Evolutionary conservation across 2,888 invertebrate genomes (phyloP).

Genomic region (Microplitis deprimator): DNA sequence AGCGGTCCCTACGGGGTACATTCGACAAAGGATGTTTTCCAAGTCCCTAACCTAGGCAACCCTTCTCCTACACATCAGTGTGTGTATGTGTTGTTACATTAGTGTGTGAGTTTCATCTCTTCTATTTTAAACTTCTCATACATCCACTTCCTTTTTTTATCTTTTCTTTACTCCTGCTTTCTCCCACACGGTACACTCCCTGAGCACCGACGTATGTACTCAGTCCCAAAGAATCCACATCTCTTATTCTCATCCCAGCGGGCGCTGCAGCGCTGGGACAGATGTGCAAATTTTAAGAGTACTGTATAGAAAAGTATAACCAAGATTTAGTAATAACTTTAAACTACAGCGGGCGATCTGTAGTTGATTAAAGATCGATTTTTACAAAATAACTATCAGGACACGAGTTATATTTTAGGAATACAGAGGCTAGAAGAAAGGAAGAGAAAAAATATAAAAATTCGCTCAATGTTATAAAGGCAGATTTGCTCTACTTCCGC

Average conservation of each 20-base stretch:
- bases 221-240: conserved; percentile 67
- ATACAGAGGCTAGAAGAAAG: background rate
- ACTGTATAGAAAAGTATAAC: conserved; percentile 36
- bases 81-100: conserved; percentile 13
- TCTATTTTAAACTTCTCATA: conserved; percentile 16
- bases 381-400: background rate
- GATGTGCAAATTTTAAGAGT: conserved; percentile 68
- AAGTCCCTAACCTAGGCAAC: conserved; percentile 71
- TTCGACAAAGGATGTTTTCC: conserved; percentile 71
- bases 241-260: conserved; percentile 65
- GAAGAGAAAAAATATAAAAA: conserved; percentile 17
- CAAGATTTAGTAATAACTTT: background rate
- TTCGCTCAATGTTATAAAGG: conserved; percentile 21
- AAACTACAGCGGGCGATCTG: background rate
- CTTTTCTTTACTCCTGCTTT: conserved; percentile 47
- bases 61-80: conserved; percentile 58
- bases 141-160: conserved; percentile 3
- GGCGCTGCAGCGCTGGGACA: conserved; percentile 62
- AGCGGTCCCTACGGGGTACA: conserved; percentile 68
- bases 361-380: background rate
- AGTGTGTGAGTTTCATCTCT: conserved; percentile 11
- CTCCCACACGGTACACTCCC: conserved; percentile 47
- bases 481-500: conserved; percentile 30
- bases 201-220: conserved; percentile 60
- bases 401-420: conserved; percentile 17